phyloP scores from a whole-genome alignment of 2,888 invertebrate genomes.

The Phyllotreta cruciferae region DNA sequence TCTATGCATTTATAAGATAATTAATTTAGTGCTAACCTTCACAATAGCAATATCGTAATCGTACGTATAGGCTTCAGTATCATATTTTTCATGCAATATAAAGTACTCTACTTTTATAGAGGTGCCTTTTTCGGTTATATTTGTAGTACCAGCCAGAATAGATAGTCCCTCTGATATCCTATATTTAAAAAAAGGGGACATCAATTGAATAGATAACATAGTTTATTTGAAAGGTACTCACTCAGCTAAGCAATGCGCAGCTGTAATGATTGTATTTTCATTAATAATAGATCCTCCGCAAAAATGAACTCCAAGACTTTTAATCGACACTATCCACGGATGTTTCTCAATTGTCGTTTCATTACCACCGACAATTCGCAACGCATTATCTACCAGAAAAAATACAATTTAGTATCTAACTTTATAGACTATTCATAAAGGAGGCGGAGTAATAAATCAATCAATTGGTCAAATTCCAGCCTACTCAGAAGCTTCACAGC shows the following conservation, averaged over 20 bases:
- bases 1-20: slow-evolving; percentile 8
- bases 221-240: slow-evolving; percentile 13
- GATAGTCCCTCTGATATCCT: slow-evolving; percentile 8
- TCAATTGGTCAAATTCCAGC: too few relatives aligned
- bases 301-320: slow-evolving; percentile 37
- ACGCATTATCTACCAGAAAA: slow-evolving; percentile 5
- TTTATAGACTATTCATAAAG: too few relatives aligned
- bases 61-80: slow-evolving; percentile 25
- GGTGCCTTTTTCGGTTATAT: slow-evolving; percentile 24
- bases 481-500: too few relatives aligned
- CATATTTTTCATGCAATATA: slow-evolving; percentile 20
- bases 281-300: slow-evolving; percentile 48
- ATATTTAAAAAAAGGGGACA: background rate
- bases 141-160: slow-evolving; percentile 30
- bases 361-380: slow-evolving; percentile 46
- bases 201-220: background rate
- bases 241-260: slow-evolving; percentile 46
- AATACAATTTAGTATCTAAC: background rate
- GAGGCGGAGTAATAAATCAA: too few relatives aligned
- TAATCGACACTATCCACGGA: slow-evolving; percentile 45
- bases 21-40: slow-evolving; percentile 37
- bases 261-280: slow-evolving; percentile 41
- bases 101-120: slow-evolving; percentile 20
- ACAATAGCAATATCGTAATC: slow-evolving; percentile 45
- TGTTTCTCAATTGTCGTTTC: slow-evolving; percentile 40